Percentiles rank a stretch among this genome's conserved stretches.
These are phyloP conservation scores for Neomorphus geoffroyi DNA, from an alignment of 2,797 vertebrate species.

Conservation along the genomic window DNA sequence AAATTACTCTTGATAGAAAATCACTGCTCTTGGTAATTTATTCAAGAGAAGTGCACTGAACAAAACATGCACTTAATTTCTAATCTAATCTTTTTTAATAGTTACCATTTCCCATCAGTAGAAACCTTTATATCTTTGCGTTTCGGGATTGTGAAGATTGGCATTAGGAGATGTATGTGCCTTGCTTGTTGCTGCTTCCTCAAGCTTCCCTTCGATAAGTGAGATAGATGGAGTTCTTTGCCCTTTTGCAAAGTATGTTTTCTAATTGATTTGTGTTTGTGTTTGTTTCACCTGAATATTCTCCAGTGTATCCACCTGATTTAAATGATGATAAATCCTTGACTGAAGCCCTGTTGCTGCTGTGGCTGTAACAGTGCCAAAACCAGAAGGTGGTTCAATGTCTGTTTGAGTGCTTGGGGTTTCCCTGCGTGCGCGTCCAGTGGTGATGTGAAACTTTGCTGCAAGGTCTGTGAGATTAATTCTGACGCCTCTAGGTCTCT, in stretches of 20 bases:
- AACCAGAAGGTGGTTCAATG: not conserved
- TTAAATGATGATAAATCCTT: not conserved
- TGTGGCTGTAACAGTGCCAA: not conserved
- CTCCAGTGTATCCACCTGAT: not conserved
- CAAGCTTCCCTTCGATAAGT: not conserved
- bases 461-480: not conserved
- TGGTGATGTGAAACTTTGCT: not conserved
- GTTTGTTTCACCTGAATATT: not conserved
- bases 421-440: not conserved
- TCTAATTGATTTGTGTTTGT: not conserved
- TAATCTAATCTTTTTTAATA: not conserved
- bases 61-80: not conserved
- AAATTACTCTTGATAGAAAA: not conserved
- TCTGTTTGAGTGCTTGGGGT: not conserved
- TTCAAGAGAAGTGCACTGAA: not conserved
- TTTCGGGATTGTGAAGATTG: not conserved
- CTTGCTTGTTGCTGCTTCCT: not conserved
- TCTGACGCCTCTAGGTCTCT: not conserved
- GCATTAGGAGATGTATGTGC: no score
- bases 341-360: not conserved
- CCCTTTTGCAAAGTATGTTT: not conserved
- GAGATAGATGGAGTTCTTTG: not conserved
- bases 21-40: not conserved
- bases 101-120: not conserved
- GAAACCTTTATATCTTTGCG: not conserved